Evolutionary conservation across 2,888 invertebrate genomes (phyloP), one percentile per base, ranked within the genome.

Genomic region (Calameuta idolon): DNA sequence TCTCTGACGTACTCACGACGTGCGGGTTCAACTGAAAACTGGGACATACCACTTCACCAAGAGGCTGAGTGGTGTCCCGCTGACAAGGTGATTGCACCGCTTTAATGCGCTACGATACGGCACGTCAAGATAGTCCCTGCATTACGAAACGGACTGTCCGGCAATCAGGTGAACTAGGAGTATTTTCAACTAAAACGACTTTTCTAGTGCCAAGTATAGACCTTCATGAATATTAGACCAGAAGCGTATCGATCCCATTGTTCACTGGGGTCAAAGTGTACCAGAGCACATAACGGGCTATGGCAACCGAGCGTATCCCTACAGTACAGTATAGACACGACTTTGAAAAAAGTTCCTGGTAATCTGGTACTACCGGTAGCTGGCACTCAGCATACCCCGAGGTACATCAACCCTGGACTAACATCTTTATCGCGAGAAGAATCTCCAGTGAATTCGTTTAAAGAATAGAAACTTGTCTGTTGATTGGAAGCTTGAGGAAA

Each of bases 21-120:
- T 71, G 71, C 71, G 71, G 33, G 71, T 71, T 71, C 71, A 71
- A 71, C 71, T 31, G 12, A 71, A 71, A 71, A 71, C 71, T 71
- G 31, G 71, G 71, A 71, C 71, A 71, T 71, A 71, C 31, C 33
- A 71, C 71, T 71, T 31, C 31, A 71, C 71, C 12, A 71, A 31
- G 31, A 71, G 71, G 15, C 71, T 34, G 71, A 71, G 71, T 71
- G 71, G 71, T 71, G 71, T 71, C 33, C 31, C 71, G 71, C 71
- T 71, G 71, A 71, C 71, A 71, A 71, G 71, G 71, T 71, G 71
- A 71, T 71, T 71, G 71, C 71, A 71, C 71, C 71, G 31, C 71
- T 71, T 71, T 71, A 71, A 71, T 31, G 33, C 31, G 71, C 33
- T 15, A 71, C 71, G 71, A 71, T 34, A 34, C 71, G 31, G 71